These are phyloP conservation scores for Hoplodrina ambigua DNA, from an alignment of 2,888 invertebrate species.

Conservation along the genomic window DNA sequence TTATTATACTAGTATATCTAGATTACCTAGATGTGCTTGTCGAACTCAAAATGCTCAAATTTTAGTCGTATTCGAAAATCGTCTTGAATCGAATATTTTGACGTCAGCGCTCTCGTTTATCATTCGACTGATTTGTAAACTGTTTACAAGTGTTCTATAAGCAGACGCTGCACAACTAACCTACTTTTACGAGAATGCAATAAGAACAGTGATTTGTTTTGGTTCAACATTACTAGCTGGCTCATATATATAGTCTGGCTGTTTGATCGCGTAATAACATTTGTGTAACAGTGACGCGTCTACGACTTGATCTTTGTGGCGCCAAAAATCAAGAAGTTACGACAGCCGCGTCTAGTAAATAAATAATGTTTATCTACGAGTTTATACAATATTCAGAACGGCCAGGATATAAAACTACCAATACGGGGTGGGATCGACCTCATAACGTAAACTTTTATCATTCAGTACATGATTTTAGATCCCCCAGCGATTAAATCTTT, in stretches of 20 bases:
- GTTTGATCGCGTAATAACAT: constrained; percentile 45
- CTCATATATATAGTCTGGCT: constrained; percentile 40
- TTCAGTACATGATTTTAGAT: no score
- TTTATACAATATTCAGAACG: background rate
- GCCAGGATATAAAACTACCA: background rate
- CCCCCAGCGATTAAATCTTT: no score
- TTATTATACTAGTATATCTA: no score
- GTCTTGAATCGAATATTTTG: no score
- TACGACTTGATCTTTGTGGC: constrained; percentile 11
- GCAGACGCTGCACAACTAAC: constrained; percentile 11
- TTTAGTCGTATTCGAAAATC: no score
- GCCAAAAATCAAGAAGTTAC: constrained; percentile 7
- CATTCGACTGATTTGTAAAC: constrained; percentile 14
- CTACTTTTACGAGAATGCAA: constrained; percentile 7
- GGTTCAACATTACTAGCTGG: constrained; percentile 14
- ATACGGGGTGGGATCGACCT: no score
- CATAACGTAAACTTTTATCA: no score
- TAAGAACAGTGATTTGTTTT: constrained; percentile 13
- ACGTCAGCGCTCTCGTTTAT: background rate
- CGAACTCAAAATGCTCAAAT: no score
- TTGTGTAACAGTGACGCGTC: constrained; percentile 24
- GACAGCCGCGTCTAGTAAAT: background rate
- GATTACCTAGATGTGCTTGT: no score
- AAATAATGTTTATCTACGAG: constrained; percentile 11
- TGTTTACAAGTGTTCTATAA: constrained; percentile 16